phyloP scores from a whole-genome alignment of 1,140 invertebrate species.

The Ceratoteleas bidentatus region DNA sequence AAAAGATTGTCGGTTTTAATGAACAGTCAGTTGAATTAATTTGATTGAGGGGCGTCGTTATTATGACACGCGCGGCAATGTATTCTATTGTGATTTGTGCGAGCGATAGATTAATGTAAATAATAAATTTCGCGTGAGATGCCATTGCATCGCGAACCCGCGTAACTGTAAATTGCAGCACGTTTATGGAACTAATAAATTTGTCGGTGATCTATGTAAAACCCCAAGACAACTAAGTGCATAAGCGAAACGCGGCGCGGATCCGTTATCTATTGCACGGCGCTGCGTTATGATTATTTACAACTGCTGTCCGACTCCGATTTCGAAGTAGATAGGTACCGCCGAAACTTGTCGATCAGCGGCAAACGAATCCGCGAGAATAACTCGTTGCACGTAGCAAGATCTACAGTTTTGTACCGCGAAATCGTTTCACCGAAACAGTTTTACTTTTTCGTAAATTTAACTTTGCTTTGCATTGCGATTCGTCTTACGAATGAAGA shows the following conservation, averaged over 20 bases:
- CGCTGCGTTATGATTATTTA: slow-evolving; percentile 34
- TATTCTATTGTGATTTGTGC: slow-evolving; percentile 36
- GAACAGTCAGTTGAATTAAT: slow-evolving; percentile 7
- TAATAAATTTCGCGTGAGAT: slow-evolving; percentile 38
- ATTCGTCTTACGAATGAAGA: no score
- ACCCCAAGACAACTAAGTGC: slow-evolving; percentile 42
- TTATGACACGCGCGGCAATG: slow-evolving; percentile 13
- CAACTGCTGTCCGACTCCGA: background rate
- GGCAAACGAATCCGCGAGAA: background rate
- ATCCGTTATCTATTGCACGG: slow-evolving; percentile 18
- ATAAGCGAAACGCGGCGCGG: slow-evolving; percentile 13
- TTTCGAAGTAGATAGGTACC: background rate
- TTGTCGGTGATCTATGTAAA: slow-evolving; percentile 50
- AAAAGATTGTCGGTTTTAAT: slow-evolving; percentile 3
- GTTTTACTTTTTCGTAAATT: no score
- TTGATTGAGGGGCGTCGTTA: slow-evolving; percentile 3
- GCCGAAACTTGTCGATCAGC: no score
- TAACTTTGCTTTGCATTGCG: no score
- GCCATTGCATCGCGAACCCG: slow-evolving; percentile 17
- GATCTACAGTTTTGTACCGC: no score
- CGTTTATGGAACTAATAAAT: slow-evolving; percentile 55
- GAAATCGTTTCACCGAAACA: no score
- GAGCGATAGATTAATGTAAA: slow-evolving; percentile 44
- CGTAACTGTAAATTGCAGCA: slow-evolving; percentile 38
- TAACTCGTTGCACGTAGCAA: no score